Evolutionary conservation across 2,113 vertebrate genomes (phyloP).

Genomic region (Caracal caracal): DNA sequence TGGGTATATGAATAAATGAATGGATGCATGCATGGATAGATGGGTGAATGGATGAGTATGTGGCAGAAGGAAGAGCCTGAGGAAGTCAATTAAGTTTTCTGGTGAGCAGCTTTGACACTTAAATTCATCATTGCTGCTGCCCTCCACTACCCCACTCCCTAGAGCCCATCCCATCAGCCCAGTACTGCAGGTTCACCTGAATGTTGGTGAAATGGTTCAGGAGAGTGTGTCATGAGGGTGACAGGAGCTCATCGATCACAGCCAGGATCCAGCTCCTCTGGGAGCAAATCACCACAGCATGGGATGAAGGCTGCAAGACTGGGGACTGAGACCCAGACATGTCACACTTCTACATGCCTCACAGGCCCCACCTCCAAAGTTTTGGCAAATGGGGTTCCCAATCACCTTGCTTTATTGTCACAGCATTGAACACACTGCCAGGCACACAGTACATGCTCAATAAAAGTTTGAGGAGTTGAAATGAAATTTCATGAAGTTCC

Average conservation of each 20-base stretch:
- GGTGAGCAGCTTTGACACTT: neutral
- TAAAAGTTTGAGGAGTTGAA: neutral
- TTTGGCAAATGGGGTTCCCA: neutral
- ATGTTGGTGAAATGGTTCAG: slow-evolving; percentile 1
- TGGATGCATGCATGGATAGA: neutral
- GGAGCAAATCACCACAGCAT: neutral
- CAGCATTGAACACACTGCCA: neutral
- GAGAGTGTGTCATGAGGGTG: neutral
- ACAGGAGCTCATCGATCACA: slow-evolving; percentile 40
- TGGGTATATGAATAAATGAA: neutral
- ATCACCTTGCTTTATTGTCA: neutral
- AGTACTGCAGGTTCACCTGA: neutral
- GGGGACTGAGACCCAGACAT: neutral
- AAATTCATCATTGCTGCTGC: neutral
- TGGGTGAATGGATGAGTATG: neutral
- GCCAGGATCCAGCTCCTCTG: neutral
- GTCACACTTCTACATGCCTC: neutral
- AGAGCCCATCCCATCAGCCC: neutral
- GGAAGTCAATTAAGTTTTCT: slow-evolving; percentile 56
- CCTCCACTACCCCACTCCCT: neutral
- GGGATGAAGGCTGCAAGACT: neutral
- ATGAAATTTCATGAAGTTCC: neutral
- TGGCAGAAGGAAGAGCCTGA: slow-evolving; percentile 7
- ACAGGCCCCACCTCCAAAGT: neutral
- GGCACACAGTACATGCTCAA: neutral